phyloP scores from a whole-genome alignment of 2,797 vertebrate genomes.

The Malacoctenus gilli region DNA sequence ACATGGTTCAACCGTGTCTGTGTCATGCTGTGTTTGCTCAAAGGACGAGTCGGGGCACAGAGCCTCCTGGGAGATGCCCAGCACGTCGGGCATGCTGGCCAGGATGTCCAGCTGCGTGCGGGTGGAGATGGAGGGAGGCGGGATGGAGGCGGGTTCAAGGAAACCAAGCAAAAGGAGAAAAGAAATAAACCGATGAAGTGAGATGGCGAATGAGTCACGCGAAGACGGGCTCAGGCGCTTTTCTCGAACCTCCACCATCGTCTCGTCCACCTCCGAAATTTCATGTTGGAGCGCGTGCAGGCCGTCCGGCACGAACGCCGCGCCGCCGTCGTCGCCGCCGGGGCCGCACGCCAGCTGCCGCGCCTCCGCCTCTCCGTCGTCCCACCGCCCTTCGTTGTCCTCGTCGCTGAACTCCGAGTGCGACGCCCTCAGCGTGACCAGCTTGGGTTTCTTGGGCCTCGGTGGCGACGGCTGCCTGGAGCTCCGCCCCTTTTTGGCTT shows the following conservation, averaged over 20 bases:
- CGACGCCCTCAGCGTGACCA: slow-evolving; percentile 88
- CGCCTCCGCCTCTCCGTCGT: slow-evolving; percentile 69
- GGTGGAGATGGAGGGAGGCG: slow-evolving; percentile 22
- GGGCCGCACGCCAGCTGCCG: slow-evolving; percentile 70
- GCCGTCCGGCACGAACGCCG: slow-evolving; percentile 87
- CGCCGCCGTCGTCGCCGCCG: slow-evolving; percentile 83
- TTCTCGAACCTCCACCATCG: slow-evolving; percentile 89
- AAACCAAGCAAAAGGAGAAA: slow-evolving; percentile 10
- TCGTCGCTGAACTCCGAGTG: slow-evolving; percentile 81
- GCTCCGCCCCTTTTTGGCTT: slow-evolving; percentile 69
- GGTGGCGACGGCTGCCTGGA: slow-evolving; percentile 64
- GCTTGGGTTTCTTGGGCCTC: slow-evolving; percentile 77
- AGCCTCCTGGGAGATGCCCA: slow-evolving; percentile 77
- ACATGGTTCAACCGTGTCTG: slow-evolving; percentile 67
- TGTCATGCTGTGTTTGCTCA: slow-evolving; percentile 66
- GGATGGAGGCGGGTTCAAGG: slow-evolving; percentile 47
- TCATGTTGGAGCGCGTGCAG: slow-evolving; percentile 84
- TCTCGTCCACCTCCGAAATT: slow-evolving; percentile 87
- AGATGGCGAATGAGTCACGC: no score
- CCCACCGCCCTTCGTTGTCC: slow-evolving; percentile 67
- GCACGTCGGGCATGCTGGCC: slow-evolving; percentile 82
- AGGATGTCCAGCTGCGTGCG: slow-evolving; percentile 88
- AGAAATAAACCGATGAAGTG: slow-evolving; percentile 17
- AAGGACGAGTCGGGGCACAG: slow-evolving; percentile 68
- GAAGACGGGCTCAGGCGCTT: no score